Evolutionary conservation across 1,140 invertebrate genomes (phyloP), one percentile per base, ranked within the genome.

Genomic region (Coboldia fuscipes): DNA sequence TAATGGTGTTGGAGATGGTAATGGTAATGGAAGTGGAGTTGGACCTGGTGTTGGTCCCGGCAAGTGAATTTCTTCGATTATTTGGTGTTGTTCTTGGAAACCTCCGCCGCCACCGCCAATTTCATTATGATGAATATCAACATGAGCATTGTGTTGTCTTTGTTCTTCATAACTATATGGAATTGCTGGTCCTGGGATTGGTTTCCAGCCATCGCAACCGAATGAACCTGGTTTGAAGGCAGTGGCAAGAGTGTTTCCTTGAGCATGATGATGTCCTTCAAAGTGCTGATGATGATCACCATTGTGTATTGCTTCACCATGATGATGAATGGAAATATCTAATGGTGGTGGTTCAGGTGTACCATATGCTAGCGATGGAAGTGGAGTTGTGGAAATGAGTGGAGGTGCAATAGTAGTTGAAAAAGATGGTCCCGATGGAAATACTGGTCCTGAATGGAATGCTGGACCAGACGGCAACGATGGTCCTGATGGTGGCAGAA

Each of bases 121-220:
- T n/a, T n/a, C n/a, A n/a, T n/a, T n/a, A n/a, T n/a, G n/a, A n/a
- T n/a, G n/a, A n/a, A n/a, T n/a, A n/a, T n/a, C n/a, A n/a, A n/a
- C n/a, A n/a, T n/a, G n/a, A n/a, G n/a, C n/a, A n/a, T n/a, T n/a
- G n/a, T n/a, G n/a, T n/a, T n/a, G n/a, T n/a, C n/a, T n/a, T n/a
- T n/a, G n/a, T n/a, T n/a, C n/a, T n/a, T n/a, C 42, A 12, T 51
- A 50, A 1, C 50, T 37, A 23, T 50, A 47, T 29, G 43, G 37
- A 0, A 47, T 48, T 9, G 63, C 45, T 15, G 63, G 54, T 22
- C 75, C 75, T 20, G 75, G 68, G 28, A 83, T 81, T 12, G 78
- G 78, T 44, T 76, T 77, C 78, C 78, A 83, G 20, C 79, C 79
- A 40, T 83, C 79, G 44, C 81, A 83, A 36, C 73, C 63, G 6